Conservation (phyloP, 92 coral and sea anemone genomes). For the Palythoa caribaeorum region DNA sequence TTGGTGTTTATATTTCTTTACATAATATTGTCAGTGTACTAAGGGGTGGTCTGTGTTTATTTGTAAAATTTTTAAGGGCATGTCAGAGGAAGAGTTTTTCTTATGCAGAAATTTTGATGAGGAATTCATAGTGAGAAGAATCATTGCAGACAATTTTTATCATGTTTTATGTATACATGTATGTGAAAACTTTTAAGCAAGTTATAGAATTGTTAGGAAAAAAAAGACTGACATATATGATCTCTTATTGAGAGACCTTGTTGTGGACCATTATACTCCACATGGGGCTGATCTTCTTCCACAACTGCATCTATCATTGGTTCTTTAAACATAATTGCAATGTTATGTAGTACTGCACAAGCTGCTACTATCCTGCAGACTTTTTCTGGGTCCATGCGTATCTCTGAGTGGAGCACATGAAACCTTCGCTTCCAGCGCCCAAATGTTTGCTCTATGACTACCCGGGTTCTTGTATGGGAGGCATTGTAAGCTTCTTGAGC, state of each 20-base stretch:
- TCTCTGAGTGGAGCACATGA: conserved; percentile 61
- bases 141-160: no score
- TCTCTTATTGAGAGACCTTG: conserved; percentile 46
- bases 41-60: no score
- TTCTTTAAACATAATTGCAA: conserved; percentile 39
- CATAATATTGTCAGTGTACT: no score
- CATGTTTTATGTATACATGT: background rate
- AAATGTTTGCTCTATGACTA: conserved; percentile 59
- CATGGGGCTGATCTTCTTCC: background rate
- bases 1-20: no score
- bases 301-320: conserved; percentile 26
- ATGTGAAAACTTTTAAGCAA: no score
- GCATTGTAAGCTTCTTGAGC: conserved; percentile 35
- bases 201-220: background rate
- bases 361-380: conserved; percentile 51
- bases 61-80: no score
- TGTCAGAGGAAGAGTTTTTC: no score
- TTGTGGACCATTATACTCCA: conserved; percentile 41
- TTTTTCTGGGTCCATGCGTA: conserved; percentile 55
- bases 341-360: conserved; percentile 44
- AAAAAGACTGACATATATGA: conserved; percentile 43
- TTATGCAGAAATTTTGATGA: no score
- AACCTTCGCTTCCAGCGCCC: conserved; percentile 63
- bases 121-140: no score
- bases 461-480: conserved; percentile 61